Evolutionary conservation across 2,888 invertebrate species (phyloP).

Genomic region (Scaeva pyrastri): DNA sequence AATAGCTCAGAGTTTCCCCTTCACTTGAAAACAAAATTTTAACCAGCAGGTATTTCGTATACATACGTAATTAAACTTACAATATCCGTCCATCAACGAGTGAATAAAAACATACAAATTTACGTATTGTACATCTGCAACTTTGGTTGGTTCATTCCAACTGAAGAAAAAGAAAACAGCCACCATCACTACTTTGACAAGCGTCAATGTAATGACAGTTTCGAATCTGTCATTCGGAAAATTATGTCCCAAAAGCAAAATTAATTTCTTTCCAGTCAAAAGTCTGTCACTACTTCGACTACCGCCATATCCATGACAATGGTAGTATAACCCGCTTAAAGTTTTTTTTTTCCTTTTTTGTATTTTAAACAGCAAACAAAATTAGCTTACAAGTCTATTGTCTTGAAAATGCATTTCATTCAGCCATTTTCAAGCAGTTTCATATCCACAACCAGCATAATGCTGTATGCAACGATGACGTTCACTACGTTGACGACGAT

Average conservation of each 20-base stretch:
- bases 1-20: background rate
- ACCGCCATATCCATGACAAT: background rate
- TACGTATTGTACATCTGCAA: constrained; percentile 4
- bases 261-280: constrained; percentile 16
- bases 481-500: constrained; percentile 7
- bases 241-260: constrained; percentile 18
- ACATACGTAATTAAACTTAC: constrained; percentile 14
- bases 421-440: constrained; percentile 34
- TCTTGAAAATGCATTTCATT: constrained; percentile 31
- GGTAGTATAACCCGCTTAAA: background rate
- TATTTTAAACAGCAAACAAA: constrained; percentile 27
- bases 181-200: background rate
- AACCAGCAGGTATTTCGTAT: background rate
- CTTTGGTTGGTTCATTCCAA: background rate
- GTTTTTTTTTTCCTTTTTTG: background rate
- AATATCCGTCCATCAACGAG: background rate
- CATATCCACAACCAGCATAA: constrained; percentile 13
- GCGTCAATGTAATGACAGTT: constrained; percentile 37
- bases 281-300: background rate
- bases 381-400: constrained; percentile 31
- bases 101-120: background rate
- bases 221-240: constrained; percentile 38
- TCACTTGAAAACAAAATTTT: background rate
- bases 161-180: too few species aligned
- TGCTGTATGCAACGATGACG: constrained; percentile 2